phyloP scores from a whole-genome alignment of 2,113 vertebrate genomes.

The Pimephales promelas region DNA sequence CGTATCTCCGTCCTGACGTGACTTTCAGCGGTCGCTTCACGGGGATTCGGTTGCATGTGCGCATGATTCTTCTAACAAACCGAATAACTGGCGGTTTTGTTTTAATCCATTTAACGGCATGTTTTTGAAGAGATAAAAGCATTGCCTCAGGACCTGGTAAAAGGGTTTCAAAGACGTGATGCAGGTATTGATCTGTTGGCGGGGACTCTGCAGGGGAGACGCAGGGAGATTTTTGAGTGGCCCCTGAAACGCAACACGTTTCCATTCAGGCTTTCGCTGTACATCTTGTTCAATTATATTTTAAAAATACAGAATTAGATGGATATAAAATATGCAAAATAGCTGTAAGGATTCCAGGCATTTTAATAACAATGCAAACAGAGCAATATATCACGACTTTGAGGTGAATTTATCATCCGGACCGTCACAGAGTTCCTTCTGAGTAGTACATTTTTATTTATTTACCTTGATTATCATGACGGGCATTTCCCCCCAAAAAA shows the following conservation, averaged over 20 bases:
- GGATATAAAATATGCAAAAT: conserved; percentile 21
- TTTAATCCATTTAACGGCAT: conserved; percentile 32
- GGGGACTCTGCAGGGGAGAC: conserved; percentile 13
- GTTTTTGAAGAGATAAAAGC: conserved; percentile 36
- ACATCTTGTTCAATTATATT: conserved; percentile 10
- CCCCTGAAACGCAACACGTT: background rate
- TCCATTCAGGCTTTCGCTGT: conserved; percentile 3
- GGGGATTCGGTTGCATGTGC: conserved; percentile 50
- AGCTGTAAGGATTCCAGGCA: conserved; percentile 5
- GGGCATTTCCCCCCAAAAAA: background rate
- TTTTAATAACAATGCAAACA: conserved; percentile 11
- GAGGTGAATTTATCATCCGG: background rate
- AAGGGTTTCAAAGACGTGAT: conserved; percentile 33
- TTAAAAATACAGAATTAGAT: conserved; percentile 26
- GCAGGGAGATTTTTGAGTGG: background rate
- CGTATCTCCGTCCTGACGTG: background rate
- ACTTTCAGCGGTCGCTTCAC: background rate
- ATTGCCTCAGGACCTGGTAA: conserved; percentile 30
- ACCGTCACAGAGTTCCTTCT: background rate
- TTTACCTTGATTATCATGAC: background rate
- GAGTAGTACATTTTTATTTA: conserved; percentile 23
- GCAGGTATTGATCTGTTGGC: conserved; percentile 25
- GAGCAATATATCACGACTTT: conserved; percentile 40
- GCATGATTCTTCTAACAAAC: conserved; percentile 61
- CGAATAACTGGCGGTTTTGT: conserved; percentile 2